phyloP scores from a whole-genome alignment of 2,888 invertebrate genomes.

The Entomobrya proxima region DNA sequence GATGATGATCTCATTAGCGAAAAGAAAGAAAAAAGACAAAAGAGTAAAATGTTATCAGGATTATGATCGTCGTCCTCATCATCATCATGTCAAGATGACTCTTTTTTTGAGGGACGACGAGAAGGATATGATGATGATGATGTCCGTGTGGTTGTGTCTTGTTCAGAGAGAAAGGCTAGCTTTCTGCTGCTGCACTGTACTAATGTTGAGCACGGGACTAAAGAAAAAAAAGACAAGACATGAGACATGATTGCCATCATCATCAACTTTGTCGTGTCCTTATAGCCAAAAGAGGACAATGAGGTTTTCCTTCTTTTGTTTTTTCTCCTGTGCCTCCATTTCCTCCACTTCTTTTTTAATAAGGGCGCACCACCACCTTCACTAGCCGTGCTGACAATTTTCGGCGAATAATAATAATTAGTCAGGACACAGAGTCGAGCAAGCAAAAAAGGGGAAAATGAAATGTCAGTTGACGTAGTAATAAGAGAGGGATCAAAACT shows the following conservation, averaged over 20 bases:
- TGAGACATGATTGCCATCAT: background rate
- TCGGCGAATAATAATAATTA: constrained; percentile 45
- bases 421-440: background rate
- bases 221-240: background rate
- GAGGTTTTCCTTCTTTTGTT: constrained; percentile 21
- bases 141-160: background rate
- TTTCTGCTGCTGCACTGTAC: no score
- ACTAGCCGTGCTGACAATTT: no score
- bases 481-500: background rate
- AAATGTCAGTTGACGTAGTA: constrained; percentile 49
- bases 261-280: background rate
- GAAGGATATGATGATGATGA: background rate
- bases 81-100: background rate
- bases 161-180: background rate
- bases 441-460: background rate
- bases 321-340: background rate
- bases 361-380: constrained; percentile 16
- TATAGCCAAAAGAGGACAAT: constrained; percentile 18
- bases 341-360: background rate
- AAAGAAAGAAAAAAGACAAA: constrained; percentile 34
- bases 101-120: background rate
- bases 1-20: constrained; percentile 33
- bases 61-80: background rate
- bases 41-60: constrained; percentile 27
- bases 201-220: background rate